A percentile compares a stretch with the other conserved stretches of the same genome.
Conservation (phyloP, 2,888 invertebrate species). For the Harmothoe impar region DNA sequence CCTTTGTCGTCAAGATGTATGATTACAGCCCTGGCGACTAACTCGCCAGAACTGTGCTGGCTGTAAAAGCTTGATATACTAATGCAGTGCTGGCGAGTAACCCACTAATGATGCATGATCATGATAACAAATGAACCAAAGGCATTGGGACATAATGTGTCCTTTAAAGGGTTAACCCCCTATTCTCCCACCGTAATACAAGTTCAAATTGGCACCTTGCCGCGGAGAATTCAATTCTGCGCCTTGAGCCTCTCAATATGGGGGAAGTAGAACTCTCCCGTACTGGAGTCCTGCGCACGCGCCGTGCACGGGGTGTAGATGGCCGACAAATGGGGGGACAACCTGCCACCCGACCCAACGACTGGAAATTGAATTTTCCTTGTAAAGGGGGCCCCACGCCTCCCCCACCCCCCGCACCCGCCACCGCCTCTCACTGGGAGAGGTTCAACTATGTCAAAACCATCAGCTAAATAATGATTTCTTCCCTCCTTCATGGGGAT, state of each 20-base stretch:
- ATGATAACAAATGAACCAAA: too few relatives aligned
- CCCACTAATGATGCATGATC: too few relatives aligned
- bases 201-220: slow-evolving; percentile 23
- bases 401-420: background rate
- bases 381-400: background rate
- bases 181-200: background rate
- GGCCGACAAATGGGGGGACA: background rate
- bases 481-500: slow-evolving; percentile 21
- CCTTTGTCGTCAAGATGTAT: too few relatives aligned
- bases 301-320: slow-evolving; percentile 23
- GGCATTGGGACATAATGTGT: background rate
- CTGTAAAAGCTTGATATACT: background rate
- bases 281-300: background rate
- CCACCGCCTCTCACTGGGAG: background rate
- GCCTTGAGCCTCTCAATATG: background rate
- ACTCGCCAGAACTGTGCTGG: too few relatives aligned
- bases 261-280: background rate
- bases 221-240: background rate
- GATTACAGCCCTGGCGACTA: too few relatives aligned
- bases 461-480: slow-evolving; percentile 45
- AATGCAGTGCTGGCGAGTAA: too few relatives aligned
- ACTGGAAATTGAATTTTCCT: slow-evolving; percentile 36
- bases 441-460: slow-evolving; percentile 25
- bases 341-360: background rate
- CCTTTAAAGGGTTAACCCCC: background rate